Evolutionary conservation across 2,113 vertebrate genomes (phyloP).

Genomic region (Aldabrachelys gigantea): DNA sequence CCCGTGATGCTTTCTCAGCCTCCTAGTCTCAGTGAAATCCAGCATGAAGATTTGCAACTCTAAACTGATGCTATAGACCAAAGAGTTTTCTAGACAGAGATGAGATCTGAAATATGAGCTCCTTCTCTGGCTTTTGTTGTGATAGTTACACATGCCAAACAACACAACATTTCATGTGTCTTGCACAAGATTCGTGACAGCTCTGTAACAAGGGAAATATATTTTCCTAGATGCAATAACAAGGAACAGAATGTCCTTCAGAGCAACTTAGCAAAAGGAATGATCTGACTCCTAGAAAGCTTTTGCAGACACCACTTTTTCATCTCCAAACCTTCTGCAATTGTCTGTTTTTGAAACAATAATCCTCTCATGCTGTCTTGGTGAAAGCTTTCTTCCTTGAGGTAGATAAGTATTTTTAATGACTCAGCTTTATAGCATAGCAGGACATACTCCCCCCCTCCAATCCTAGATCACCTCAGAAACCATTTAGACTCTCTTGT

Average conservation of each 20-base stretch:
- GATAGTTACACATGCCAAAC: constrained; percentile 62
- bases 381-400: constrained; percentile 59
- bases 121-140: constrained; percentile 69
- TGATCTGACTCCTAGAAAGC: constrained; percentile 51
- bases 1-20: constrained; percentile 21
- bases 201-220: constrained; percentile 63
- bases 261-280: constrained; percentile 62
- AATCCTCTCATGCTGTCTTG: constrained; percentile 43
- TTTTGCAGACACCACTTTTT: constrained; percentile 37
- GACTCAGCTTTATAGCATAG: constrained; percentile 3
- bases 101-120: constrained; percentile 57
- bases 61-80: constrained; percentile 49
- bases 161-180: constrained; percentile 63
- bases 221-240: constrained; percentile 35
- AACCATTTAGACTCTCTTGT: background rate
- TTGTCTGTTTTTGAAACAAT: constrained; percentile 29
- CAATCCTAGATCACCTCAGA: background rate
- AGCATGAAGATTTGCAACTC: constrained; percentile 40
- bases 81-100: constrained; percentile 48
- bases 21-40: constrained; percentile 38
- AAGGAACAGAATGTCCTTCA: constrained; percentile 56
- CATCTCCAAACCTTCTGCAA: constrained; percentile 45
- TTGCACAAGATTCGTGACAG: constrained; percentile 60
- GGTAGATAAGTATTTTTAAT: constrained; percentile 39
- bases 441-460: background rate